Percentiles rank a stretch among this genome's conserved stretches.
Evolutionary conservation across 2,888 invertebrate species (phyloP).

Genomic region (Sarcophaga variegata): DNA sequence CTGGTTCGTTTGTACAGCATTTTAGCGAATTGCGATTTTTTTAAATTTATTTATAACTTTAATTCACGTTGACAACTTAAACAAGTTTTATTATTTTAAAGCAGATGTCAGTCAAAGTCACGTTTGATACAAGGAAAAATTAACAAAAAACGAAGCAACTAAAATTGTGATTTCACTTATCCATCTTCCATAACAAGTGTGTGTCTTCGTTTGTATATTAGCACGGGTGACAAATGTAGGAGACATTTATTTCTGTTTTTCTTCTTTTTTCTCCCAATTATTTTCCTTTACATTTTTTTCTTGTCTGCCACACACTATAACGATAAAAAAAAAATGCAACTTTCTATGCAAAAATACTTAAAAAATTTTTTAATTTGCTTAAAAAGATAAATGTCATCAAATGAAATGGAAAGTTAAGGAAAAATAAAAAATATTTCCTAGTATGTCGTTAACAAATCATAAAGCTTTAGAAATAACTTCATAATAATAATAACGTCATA

Average conservation of each 20-base stretch:
- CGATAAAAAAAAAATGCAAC: slow-evolving; percentile 38
- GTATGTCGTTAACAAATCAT: background rate
- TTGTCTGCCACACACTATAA: slow-evolving; percentile 11
- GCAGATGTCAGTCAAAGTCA: slow-evolving; percentile 65
- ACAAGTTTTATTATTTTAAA: slow-evolving; percentile 56
- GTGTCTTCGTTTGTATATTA: background rate
- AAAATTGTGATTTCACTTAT: slow-evolving; percentile 58
- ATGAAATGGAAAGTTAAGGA: slow-evolving; percentile 45
- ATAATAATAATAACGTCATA: background rate
- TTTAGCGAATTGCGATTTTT: background rate
- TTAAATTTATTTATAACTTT: slow-evolving; percentile 54
- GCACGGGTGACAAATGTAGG: slow-evolving; percentile 50
- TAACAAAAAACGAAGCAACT: slow-evolving; percentile 23
- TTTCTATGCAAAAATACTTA: slow-evolving; percentile 52
- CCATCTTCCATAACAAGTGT: slow-evolving; percentile 32
- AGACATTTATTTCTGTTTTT: slow-evolving; percentile 32
- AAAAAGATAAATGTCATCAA: slow-evolving; percentile 31
- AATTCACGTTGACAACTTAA: slow-evolving; percentile 61
- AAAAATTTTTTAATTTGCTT: slow-evolving; percentile 62
- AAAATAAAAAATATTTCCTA: background rate
- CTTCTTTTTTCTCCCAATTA: background rate
- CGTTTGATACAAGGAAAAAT: slow-evolving; percentile 28
- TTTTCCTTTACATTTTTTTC: background rate
- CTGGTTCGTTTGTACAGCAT: too few species aligned
- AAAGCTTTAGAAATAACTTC: background rate